Conservation (phyloP, 30 jellyfish, hydroid and myxozoan species). For the Cassiopea xamachana region DNA sequence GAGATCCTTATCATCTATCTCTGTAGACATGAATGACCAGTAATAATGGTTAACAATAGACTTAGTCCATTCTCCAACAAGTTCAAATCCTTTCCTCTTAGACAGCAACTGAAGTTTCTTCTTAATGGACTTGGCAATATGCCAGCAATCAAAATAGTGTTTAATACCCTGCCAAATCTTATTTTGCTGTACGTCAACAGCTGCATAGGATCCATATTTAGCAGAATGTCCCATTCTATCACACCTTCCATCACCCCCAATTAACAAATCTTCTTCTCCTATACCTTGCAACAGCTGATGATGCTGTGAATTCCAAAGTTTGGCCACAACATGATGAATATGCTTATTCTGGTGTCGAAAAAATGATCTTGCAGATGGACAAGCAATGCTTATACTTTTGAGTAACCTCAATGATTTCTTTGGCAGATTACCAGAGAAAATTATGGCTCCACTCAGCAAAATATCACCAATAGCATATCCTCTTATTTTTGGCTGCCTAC, state of each 20-base stretch:
- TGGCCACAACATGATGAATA: conserved; percentile 33
- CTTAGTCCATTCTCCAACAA: conserved; percentile 45
- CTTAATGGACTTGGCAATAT: conserved; percentile 52
- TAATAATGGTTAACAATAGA: conserved; percentile 69
- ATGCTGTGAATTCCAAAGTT: conserved; percentile 19
- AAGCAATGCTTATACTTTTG: conserved; percentile 40
- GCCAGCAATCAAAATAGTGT: conserved; percentile 76
- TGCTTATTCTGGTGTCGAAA: conserved; percentile 47
- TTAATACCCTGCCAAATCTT: conserved; percentile 35
- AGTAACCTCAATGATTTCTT: conserved; percentile 35
- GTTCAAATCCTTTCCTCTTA: conserved; percentile 34
- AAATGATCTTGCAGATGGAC: conserved; percentile 17
- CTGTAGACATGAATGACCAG: conserved; percentile 74
- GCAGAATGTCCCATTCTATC: conserved; percentile 83
- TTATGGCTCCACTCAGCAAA: conserved; percentile 58
- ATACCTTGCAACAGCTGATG: conserved; percentile 20
- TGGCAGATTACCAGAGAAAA: conserved; percentile 57
- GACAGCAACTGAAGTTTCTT: conserved; percentile 40
- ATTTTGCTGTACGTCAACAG: conserved; percentile 22
- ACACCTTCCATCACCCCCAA: conserved; percentile 77
- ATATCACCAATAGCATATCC: conserved; percentile 55
- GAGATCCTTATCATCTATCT: conserved; percentile 44
- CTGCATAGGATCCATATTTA: conserved; percentile 69
- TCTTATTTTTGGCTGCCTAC: conserved; percentile 48
- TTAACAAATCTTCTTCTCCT: conserved; percentile 15